A percentile compares a stretch with the other conserved stretches of the same genome.
Evolutionary conservation across 2,888 invertebrate genomes (phyloP).

Genomic region (Agrochola lychnidis): DNA sequence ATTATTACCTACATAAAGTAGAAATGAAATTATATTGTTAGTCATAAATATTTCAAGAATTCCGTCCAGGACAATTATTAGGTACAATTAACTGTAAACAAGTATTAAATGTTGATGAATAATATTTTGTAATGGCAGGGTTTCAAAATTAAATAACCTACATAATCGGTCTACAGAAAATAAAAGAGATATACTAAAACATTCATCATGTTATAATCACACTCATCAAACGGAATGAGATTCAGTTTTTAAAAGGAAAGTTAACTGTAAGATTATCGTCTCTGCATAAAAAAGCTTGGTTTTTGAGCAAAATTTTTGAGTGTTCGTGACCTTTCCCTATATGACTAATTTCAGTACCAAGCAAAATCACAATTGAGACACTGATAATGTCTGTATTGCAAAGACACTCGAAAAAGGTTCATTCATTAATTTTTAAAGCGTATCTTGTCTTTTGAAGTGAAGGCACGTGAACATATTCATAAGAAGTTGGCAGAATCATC

Average conservation of each 20-base stretch:
- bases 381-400: background rate
- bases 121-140: background rate
- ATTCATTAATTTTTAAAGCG: background rate
- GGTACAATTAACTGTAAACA: background rate
- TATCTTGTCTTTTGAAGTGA: no score
- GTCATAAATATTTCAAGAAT: background rate
- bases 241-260: background rate
- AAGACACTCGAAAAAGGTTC: background rate
- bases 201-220: background rate
- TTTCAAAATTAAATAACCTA: background rate
- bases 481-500: no score
- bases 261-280: background rate
- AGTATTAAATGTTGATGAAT: background rate
- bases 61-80: background rate
- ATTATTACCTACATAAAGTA: background rate
- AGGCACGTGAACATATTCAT: no score
- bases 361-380: background rate
- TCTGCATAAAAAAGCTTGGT: background rate
- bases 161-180: background rate
- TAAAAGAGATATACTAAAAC: background rate
- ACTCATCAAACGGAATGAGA: background rate
- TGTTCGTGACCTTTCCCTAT: background rate
- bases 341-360: background rate
- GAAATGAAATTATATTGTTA: constrained; percentile 10
- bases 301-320: no score